A percentile compares a stretch with the other conserved stretches of the same genome.
Evolutionary conservation across 2,113 vertebrate genomes (phyloP).

Genomic region (Marmota flaviventris): DNA sequence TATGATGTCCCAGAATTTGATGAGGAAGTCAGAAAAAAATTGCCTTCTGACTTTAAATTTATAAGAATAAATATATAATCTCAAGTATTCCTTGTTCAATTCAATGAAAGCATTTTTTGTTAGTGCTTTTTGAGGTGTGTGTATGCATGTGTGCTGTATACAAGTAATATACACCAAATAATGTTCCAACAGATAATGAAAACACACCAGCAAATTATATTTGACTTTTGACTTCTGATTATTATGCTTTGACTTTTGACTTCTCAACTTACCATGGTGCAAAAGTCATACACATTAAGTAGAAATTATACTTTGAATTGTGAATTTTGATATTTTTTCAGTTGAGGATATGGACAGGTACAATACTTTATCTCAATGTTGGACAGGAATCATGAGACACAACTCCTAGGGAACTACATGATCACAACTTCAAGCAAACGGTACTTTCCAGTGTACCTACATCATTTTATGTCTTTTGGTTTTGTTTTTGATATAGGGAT

Average conservation of each 20-base stretch:
- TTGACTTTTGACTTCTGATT: too few relatives aligned
- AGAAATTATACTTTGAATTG: neutral
- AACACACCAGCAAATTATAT: too few relatives aligned
- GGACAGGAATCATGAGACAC: too few relatives aligned
- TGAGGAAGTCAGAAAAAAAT: neutral
- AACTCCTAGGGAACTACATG: neutral
- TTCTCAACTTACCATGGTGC: neutral
- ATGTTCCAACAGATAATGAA: too few relatives aligned
- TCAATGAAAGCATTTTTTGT: neutral
- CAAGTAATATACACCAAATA: too few relatives aligned
- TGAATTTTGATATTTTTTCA: too few relatives aligned
- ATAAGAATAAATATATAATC: neutral
- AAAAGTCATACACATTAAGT: neutral
- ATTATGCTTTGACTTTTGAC: neutral
- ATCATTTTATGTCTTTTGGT: too few relatives aligned
- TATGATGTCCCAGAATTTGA: neutral
- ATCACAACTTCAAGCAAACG: neutral
- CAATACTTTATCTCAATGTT: neutral
- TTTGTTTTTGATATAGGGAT: too few relatives aligned
- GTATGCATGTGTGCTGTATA: too few relatives aligned
- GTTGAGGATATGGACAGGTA: too few relatives aligned
- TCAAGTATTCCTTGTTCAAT: neutral
- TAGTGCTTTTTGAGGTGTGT: neutral
- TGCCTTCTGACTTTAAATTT: neutral
- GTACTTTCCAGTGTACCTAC: neutral